These are phyloP conservation scores for Neoascia interrupta DNA, from an alignment of 2,888 invertebrate species.

Conservation along the genomic window DNA sequence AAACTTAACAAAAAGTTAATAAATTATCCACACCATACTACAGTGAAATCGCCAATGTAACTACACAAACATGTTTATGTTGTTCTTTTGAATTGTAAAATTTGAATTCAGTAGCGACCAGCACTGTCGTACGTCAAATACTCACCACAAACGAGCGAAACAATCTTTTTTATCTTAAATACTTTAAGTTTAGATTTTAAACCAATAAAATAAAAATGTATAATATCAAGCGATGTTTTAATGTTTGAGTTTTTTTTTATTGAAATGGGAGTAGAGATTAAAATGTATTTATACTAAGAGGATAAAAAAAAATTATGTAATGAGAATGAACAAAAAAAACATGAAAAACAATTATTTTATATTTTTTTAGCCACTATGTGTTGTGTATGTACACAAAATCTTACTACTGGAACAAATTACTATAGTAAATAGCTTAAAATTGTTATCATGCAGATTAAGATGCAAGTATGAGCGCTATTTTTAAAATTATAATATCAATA, in stretches of 20 bases:
- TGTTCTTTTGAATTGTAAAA: background rate
- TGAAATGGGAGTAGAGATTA: slow-evolving; percentile 1
- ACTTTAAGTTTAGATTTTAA: slow-evolving; percentile 11
- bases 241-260: too few species aligned
- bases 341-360: background rate
- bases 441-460: slow-evolving; percentile 51
- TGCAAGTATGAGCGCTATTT: slow-evolving; percentile 50
- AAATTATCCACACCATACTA: slow-evolving; percentile 41
- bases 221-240: too few species aligned
- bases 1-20: slow-evolving; percentile 21
- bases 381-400: background rate
- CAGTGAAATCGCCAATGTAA: slow-evolving; percentile 48
- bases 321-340: background rate
- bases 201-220: slow-evolving; percentile 48
- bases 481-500: slow-evolving; percentile 59
- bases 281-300: background rate
- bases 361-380: background rate
- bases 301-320: background rate
- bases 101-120: slow-evolving; percentile 26
- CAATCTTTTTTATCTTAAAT: slow-evolving; percentile 16
- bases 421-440: slow-evolving; percentile 6
- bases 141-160: slow-evolving; percentile 60
- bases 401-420: slow-evolving; percentile 6
- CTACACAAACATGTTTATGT: slow-evolving; percentile 42
- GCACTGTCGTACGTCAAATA: slow-evolving; percentile 44